A percentile compares a stretch with the other conserved stretches of the same genome.
These are phyloP conservation scores for Pasiphila rectangulata DNA, from an alignment of 2,888 invertebrate species.

Conservation along the genomic window DNA sequence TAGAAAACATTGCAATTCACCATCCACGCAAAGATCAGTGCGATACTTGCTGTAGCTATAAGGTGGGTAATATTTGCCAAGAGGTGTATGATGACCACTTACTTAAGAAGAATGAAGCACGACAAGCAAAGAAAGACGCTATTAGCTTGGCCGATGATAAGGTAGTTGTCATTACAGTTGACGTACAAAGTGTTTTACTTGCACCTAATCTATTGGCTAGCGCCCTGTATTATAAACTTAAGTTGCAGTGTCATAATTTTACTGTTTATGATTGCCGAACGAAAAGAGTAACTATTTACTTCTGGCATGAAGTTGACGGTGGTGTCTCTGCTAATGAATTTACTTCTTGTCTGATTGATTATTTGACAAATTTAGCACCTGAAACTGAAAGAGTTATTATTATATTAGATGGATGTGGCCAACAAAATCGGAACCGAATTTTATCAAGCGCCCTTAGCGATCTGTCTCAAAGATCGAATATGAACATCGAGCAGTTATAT, in stretches of 20 bases:
- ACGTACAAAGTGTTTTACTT: slow-evolving; percentile 28
- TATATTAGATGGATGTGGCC: slow-evolving; percentile 23
- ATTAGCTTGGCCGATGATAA: slow-evolving; percentile 12
- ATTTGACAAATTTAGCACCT: too few relatives aligned
- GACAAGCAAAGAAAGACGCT: slow-evolving; percentile 17
- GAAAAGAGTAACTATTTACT: slow-evolving; percentile 22
- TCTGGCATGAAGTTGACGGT: slow-evolving; percentile 29
- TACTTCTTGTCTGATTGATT: slow-evolving; percentile 18
- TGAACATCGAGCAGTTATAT: slow-evolving; percentile 13
- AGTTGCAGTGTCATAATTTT: slow-evolving; percentile 24
- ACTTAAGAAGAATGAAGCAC: slow-evolving; percentile 21
- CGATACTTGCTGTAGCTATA: slow-evolving; percentile 9
- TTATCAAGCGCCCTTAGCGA: slow-evolving; percentile 22
- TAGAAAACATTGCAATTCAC: slow-evolving; percentile 16
- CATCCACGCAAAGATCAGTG: slow-evolving; percentile 22
- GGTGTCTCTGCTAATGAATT: slow-evolving; percentile 25
- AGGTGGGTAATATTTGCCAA: slow-evolving; percentile 19
- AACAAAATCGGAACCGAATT: slow-evolving; percentile 25
- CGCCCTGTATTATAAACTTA: slow-evolving; percentile 26
- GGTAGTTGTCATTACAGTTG: slow-evolving; percentile 20
- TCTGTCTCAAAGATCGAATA: slow-evolving; percentile 9
- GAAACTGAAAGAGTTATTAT: too few relatives aligned
- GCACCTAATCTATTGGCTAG: slow-evolving; percentile 26
- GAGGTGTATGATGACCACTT: slow-evolving; percentile 22
- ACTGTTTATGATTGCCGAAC: slow-evolving; percentile 22